Evolutionary conservation across 2,113 vertebrate genomes (phyloP), one percentile per base, ranked within the genome.

Genomic region (Ardeotis arabs): DNA sequence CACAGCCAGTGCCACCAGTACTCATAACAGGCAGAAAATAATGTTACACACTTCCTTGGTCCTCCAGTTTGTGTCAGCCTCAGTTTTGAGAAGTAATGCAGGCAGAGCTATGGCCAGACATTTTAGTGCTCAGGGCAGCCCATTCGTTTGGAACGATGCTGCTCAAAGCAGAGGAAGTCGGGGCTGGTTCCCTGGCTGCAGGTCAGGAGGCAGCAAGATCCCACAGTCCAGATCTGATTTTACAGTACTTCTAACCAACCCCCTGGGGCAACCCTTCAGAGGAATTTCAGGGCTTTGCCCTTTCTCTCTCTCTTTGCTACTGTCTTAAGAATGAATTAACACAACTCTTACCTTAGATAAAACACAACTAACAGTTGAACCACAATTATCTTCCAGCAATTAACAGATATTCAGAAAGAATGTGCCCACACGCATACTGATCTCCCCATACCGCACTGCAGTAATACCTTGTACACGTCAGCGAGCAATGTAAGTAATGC

Each of bases 341-440:
- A 69, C 33, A 77, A 45, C 10, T 59, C 58, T 45, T 31, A 37
- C 25, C 63, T 29, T 13, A 15, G n/a, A 49, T 13, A 63, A 87
- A 67, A 63, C 37, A 41, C 8, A 52, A 35, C 28, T 20, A 53
- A 55, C 13, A 55, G 63, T 0, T 60, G 52, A 87, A 27, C 14
- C 55, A 64, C 55, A 31, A 7, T 58, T 14, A 19, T 29, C 41
- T 69, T 31, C 55, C 95, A 91, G 52, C 31, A 89, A 27, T 64
- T 27, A 78, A 67, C 14, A 35, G 58, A 15, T 24, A 25, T 9
- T 60, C 47, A 66, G 60, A 53, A 39, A 87, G 13, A 75, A 72
- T 0, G 20, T 12, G 33, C 20, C 29, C 69, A 72, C 0, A 0
- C 19, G 27, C 16, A 33, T 6, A 39, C 1, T 11, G 37, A 33